Evolutionary conservation across 2,888 invertebrate genomes (phyloP).

Genomic region (Chromoteleia sp.): DNA sequence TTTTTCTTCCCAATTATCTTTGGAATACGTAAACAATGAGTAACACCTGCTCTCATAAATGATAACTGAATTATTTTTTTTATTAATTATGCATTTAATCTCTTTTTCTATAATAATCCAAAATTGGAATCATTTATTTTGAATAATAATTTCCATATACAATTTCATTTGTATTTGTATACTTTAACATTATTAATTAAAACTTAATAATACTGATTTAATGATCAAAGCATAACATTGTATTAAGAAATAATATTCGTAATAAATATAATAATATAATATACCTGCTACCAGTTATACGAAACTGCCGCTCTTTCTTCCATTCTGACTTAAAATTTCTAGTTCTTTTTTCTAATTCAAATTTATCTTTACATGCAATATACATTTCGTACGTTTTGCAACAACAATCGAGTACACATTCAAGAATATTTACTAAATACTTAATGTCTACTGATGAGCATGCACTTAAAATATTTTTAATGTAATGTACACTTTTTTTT

Average conservation of each 20-base stretch:
- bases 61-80: constrained; percentile 2
- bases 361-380: constrained; percentile 8
- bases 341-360: constrained; percentile 21
- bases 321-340: constrained; percentile 26
- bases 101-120: too few species aligned
- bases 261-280: not conserved
- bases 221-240: too few species aligned
- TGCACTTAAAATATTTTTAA: constrained; percentile 12
- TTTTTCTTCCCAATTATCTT: constrained; percentile 46
- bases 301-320: constrained; percentile 49
- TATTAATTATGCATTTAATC: not conserved
- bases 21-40: constrained; percentile 37
- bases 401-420: constrained; percentile 24
- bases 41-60: too few species aligned
- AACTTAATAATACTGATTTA: too few species aligned
- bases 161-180: too few species aligned
- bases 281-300: constrained; percentile 52
- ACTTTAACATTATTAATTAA: too few species aligned
- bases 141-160: too few species aligned
- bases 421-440: constrained; percentile 4
- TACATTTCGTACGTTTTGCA: constrained; percentile 1
- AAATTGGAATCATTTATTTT: too few species aligned
- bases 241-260: not conserved
- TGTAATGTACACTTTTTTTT: not conserved
- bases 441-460: constrained; percentile 3